Conservation (phyloP, 2,888 invertebrate genomes). For the Scaptomyza tumidula region DNA sequence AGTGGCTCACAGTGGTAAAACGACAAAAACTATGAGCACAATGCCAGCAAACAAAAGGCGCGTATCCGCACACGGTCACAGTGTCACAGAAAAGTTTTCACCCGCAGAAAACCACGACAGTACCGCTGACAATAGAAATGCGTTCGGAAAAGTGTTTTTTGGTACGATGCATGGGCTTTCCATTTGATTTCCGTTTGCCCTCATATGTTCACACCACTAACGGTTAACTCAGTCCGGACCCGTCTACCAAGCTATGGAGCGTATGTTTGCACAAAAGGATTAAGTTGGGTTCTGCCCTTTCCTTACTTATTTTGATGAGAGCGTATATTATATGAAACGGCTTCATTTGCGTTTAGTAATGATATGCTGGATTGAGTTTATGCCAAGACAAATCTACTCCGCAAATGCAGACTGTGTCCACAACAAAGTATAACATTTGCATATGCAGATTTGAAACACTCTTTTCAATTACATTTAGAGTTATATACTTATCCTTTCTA, state of each 20-base stretch:
- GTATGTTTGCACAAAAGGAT: constrained; percentile 74
- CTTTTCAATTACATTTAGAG: not conserved
- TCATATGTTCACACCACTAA: constrained; percentile 49
- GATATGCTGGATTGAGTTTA: constrained; percentile 29
- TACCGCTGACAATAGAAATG: constrained; percentile 73
- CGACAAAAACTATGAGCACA: constrained; percentile 61
- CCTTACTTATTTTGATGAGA: constrained; percentile 12
- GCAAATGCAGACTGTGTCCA: not conserved
- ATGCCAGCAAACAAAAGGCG: constrained; percentile 72
- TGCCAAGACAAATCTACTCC: constrained; percentile 6
- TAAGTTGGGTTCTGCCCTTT: constrained; percentile 56
- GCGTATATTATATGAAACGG: constrained; percentile 47
- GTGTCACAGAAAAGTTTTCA: constrained; percentile 66
- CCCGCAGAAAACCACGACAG: constrained; percentile 58
- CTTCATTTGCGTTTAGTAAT: constrained; percentile 69
- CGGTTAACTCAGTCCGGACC: constrained; percentile 23
- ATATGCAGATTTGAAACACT: not conserved
- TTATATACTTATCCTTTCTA: too few species aligned
- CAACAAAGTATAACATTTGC: not conserved
- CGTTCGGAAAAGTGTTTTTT: constrained; percentile 69
- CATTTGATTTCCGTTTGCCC: constrained; percentile 78
- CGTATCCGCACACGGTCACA: constrained; percentile 66
- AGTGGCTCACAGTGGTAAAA: constrained; percentile 29
- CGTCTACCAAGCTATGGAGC: constrained; percentile 31
- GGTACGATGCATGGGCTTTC: constrained; percentile 75